Conservation (phyloP, 2,113 vertebrate species). For the Paracanthobrama guichenoti region DNA sequence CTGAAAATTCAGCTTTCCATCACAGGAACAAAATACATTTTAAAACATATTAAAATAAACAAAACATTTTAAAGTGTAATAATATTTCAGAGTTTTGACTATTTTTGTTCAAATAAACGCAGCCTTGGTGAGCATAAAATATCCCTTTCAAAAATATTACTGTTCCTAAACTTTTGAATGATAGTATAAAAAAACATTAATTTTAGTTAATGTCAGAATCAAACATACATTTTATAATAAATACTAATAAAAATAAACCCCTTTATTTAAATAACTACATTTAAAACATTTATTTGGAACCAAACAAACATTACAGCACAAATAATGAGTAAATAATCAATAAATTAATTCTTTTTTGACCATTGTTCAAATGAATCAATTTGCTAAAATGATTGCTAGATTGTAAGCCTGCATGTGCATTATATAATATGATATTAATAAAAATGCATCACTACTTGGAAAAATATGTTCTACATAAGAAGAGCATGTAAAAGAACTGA, state of each 20-base stretch:
- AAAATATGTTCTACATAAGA: background rate
- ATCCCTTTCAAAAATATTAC: no score
- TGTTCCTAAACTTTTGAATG: no score
- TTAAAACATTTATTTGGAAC: background rate
- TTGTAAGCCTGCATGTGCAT: no score
- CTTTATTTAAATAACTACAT: background rate
- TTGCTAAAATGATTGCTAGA: background rate
- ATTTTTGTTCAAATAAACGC: no score
- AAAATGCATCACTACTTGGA: background rate
- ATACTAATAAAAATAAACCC: background rate
- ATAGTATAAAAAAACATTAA: no score
- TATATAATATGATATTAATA: background rate
- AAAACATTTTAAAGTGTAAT: background rate
- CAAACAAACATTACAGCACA: background rate
- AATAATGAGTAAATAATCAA: no score
- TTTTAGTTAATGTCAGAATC: no score
- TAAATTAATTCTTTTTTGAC: no score
- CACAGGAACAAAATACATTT: background rate
- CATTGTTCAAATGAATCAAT: background rate
- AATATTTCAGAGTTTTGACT: background rate
- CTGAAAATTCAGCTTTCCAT: background rate
- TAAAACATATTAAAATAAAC: no score
- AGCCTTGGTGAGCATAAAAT: no score
- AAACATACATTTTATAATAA: no score
- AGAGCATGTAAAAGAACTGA: constrained; percentile 58